These are phyloP conservation scores for Portunus trituberculatus DNA, from an alignment of 1,140 invertebrate species.

Conservation along the genomic window DNA sequence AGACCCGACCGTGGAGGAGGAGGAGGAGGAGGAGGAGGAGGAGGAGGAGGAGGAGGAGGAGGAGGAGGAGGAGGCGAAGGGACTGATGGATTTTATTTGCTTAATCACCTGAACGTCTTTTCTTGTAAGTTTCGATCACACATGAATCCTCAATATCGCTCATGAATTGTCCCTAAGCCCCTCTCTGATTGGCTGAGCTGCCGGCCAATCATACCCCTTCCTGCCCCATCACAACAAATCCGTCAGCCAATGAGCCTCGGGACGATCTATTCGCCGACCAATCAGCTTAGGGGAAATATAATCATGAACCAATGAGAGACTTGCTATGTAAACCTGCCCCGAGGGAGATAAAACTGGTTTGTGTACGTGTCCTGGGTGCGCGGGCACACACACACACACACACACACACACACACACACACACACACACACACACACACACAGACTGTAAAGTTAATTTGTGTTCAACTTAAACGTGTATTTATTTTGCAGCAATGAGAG, in stretches of 20 bases:
- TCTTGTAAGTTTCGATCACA: background rate
- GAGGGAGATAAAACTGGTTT: background rate
- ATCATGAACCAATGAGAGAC: background rate
- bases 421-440: slow-evolving; percentile 18
- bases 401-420: background rate
- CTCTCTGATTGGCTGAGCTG: background rate
- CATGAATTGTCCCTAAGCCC: background rate
- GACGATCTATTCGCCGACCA: background rate
- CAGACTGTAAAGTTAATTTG: background rate
- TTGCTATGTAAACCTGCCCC: background rate
- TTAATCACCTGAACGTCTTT: background rate
- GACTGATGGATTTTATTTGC: background rate
- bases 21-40: slow-evolving; percentile 47
- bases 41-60: slow-evolving; percentile 36
- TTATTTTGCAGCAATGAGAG: background rate
- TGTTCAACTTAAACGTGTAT: slow-evolving; percentile 21
- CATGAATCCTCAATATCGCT: background rate
- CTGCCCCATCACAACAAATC: background rate
- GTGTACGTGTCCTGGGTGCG: background rate
- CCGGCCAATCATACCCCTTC: background rate
- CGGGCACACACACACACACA: no score
- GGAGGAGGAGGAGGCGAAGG: background rate
- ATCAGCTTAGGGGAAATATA: background rate
- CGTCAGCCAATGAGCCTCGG: background rate
- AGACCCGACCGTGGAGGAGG: background rate